phyloP scores from a whole-genome alignment of 2,797 vertebrate species.

The Labroides dimidiatus region DNA sequence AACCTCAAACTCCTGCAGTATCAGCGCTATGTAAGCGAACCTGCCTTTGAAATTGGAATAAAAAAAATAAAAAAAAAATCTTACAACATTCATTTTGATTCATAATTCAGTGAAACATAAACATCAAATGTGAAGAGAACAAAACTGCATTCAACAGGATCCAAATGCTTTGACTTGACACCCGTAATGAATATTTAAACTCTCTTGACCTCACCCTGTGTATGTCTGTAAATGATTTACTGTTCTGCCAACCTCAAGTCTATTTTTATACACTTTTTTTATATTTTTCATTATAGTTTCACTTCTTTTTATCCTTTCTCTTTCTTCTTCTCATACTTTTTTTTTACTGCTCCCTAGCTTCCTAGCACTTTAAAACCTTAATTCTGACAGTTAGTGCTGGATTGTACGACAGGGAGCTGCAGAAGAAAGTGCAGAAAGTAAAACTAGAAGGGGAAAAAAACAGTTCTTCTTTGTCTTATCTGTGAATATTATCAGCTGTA shows the following conservation, averaged over 20 bases:
- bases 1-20: neutral
- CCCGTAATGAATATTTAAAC: slow-evolving; percentile 78
- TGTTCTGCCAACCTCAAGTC: slow-evolving; percentile 51
- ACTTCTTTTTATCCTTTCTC: slow-evolving; percentile 54
- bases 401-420: slow-evolving; percentile 8
- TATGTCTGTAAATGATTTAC: slow-evolving; percentile 71
- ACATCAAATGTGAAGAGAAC: slow-evolving; percentile 62
- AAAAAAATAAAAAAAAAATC: slow-evolving; percentile 22
- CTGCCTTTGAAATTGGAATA: slow-evolving; percentile 20
- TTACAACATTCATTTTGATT: slow-evolving; percentile 65
- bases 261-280: slow-evolving; percentile 74
- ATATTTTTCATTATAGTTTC: slow-evolving; percentile 39
- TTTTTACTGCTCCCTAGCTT: slow-evolving; percentile 7
- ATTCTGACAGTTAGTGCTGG: slow-evolving; percentile 34
- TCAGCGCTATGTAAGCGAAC: neutral
- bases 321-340: slow-evolving; percentile 40
- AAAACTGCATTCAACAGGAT: slow-evolving; percentile 58
- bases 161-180: slow-evolving; percentile 71
- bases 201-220: slow-evolving; percentile 58
- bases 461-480: slow-evolving; percentile 68
- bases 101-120: slow-evolving; percentile 73
- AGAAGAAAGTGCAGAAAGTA: slow-evolving; percentile 27
- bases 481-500: slow-evolving; percentile 71
- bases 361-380: slow-evolving; percentile 33
- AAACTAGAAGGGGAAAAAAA: slow-evolving; percentile 29